These are phyloP conservation scores for Orgyia antiqua DNA, from an alignment of 2,888 invertebrate genomes.

Conservation along the genomic window DNA sequence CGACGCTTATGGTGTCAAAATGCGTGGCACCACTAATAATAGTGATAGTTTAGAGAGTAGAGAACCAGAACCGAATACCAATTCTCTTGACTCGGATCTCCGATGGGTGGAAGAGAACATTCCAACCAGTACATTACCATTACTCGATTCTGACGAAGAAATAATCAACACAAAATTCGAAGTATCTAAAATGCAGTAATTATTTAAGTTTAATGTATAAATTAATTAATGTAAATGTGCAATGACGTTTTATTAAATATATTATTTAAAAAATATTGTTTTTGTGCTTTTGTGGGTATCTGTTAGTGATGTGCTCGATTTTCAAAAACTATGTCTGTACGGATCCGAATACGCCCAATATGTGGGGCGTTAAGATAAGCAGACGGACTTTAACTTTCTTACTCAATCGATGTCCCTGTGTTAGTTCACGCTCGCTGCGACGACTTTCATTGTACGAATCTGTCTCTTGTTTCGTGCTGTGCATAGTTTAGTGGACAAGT, in stretches of 20 bases:
- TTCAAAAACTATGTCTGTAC: too few species aligned
- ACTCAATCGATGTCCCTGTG: too few species aligned
- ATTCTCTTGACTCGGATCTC: constrained; percentile 65
- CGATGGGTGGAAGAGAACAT: constrained; percentile 97
- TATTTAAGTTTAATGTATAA: constrained; percentile 40
- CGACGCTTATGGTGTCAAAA: constrained; percentile 91
- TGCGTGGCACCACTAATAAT: constrained; percentile 74
- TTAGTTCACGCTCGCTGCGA: too few species aligned
- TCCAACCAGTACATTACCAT: constrained; percentile 85
- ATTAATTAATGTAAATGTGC: constrained; percentile 39
- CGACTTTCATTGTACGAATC: too few species aligned
- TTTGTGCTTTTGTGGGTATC: not conserved
- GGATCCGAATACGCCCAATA: too few species aligned
- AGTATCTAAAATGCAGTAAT: constrained; percentile 91
- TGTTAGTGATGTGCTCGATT: not conserved
- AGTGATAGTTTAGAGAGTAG: constrained; percentile 28
- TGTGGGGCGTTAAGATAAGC: too few species aligned
- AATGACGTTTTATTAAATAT: constrained; percentile 27
- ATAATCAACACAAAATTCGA: constrained; percentile 91
- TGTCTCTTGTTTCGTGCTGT: too few species aligned
- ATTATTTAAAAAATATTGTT: not conserved
- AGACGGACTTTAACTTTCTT: too few species aligned
- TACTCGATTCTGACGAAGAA: constrained; percentile 86
- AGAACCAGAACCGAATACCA: constrained; percentile 29
- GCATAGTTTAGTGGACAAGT: too few species aligned